Evolutionary conservation across 1,140 invertebrate genomes (phyloP), one percentile per base, ranked within the genome.

Genomic region (Heliothis virescens): DNA sequence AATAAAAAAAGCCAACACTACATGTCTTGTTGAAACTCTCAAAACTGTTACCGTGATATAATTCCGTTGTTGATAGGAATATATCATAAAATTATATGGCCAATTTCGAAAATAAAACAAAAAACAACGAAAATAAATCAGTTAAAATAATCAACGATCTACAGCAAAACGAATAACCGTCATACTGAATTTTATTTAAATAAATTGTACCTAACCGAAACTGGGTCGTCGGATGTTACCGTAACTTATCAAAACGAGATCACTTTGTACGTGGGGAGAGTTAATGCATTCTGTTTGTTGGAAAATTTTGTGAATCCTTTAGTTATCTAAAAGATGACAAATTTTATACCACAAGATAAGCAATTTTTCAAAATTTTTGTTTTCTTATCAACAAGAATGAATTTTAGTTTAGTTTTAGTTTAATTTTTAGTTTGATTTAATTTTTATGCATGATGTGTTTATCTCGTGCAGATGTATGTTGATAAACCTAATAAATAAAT

Each of bases 121-220:
- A 5, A 41, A 41, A 5, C 5, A 7, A 5, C 5, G 3, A 41
- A 41, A 41, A 41, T 41, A 59, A 11, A 29, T 60, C 26, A 26
- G 11, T 60, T 21, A 11, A 60, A 26, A 26, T 29, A 13, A 13
- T 18, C 34, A 48, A 16, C 41, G 63, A 5, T 48, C 18, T 67
- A 41, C 47, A 3, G 63, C 18, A 48, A 18, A 67, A 21, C 41
- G 34, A 48, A 48, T 18, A 21, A 21, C 34, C 63, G 63, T 67
- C 63, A 67, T 67, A 48, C 34, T 67, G 63, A 41, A 67, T 67
- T 67, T 48, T 48, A 67, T 67, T 67, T 67, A 67, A 67, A 67
- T 67, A 67, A 67, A 67, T 67, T 67, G 63, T 12, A n/a, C n/a
- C n/a, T n/a, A 67, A 18, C 10, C 12, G 63, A 18, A 67, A 47